phyloP scores from a whole-genome alignment of 2,888 invertebrate genomes.

The Sipha maydis region DNA sequence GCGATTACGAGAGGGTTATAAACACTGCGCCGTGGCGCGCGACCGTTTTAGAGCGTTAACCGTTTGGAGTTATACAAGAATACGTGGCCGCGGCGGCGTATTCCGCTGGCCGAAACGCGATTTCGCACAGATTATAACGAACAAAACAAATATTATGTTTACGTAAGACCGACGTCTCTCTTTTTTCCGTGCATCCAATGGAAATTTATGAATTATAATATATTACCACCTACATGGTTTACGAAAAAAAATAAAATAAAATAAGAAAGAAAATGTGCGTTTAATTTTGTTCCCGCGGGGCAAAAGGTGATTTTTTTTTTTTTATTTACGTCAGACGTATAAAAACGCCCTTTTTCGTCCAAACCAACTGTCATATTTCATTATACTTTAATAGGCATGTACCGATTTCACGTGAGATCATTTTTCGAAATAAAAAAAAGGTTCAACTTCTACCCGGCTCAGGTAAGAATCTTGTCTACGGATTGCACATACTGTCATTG shows the following conservation, averaged over 20 bases:
- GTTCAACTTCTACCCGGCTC: neutral
- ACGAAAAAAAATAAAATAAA: neutral
- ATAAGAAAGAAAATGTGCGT: neutral
- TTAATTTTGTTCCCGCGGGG: neutral
- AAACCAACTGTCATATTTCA: neutral
- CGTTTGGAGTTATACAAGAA: neutral
- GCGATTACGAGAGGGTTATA: neutral
- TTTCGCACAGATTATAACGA: constrained; percentile 8
- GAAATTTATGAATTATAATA: neutral
- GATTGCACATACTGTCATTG: neutral
- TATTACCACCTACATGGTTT: neutral
- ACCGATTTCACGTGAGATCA: neutral
- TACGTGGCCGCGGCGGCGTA: neutral
- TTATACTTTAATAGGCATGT: neutral
- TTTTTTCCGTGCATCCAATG: neutral
- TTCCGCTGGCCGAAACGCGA: neutral
- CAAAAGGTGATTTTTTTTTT: neutral
- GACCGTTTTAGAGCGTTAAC: constrained; percentile 3
- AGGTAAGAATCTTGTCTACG: neutral
- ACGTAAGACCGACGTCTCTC: constrained; percentile 3
- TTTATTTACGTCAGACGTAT: neutral
- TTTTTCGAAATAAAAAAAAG: neutral
- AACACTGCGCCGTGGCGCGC: neutral
- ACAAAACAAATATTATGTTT: constrained; percentile 6
- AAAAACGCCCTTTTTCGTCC: constrained; percentile 7